phyloP scores from a whole-genome alignment of 2,797 vertebrate genomes.

The Enteromius radiatus region DNA sequence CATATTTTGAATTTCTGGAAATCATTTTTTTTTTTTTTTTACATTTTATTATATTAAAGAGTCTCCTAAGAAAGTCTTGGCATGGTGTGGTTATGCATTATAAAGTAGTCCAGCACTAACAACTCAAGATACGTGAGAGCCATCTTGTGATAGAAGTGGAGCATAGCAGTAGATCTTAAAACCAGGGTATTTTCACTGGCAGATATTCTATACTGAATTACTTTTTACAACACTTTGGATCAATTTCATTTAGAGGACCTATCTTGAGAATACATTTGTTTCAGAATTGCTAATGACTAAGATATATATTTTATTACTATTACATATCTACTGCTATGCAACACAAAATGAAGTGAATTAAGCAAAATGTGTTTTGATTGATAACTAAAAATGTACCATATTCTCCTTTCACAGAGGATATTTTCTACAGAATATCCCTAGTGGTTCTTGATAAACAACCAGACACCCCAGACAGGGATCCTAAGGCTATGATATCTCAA shows the following conservation, averaged over 20 bases:
- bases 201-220: background rate
- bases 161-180: conserved; percentile 73
- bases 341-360: conserved; percentile 52
- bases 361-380: background rate
- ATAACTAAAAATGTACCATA: conserved; percentile 26
- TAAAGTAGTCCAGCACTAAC: conserved; percentile 64
- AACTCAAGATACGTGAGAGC: conserved; percentile 54
- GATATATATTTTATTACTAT: background rate
- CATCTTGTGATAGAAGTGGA: conserved; percentile 69
- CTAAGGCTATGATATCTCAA: conserved; percentile 73
- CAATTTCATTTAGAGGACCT: background rate
- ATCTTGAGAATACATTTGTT: background rate
- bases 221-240: background rate
- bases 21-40: background rate
- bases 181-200: background rate
- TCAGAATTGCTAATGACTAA: background rate
- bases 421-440: conserved; percentile 85
- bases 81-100: conserved; percentile 55
- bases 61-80: conserved; percentile 69
- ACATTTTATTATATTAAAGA: conserved; percentile 18
- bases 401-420: conserved; percentile 79
- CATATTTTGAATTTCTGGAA: background rate
- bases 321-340: conserved; percentile 70
- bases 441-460: conserved; percentile 69
- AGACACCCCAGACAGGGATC: conserved; percentile 61